Percentiles rank a stretch among this genome's conserved stretches.
phyloP scores from a whole-genome alignment of 2,888 invertebrate species.

The Heliconius ismenius region DNA sequence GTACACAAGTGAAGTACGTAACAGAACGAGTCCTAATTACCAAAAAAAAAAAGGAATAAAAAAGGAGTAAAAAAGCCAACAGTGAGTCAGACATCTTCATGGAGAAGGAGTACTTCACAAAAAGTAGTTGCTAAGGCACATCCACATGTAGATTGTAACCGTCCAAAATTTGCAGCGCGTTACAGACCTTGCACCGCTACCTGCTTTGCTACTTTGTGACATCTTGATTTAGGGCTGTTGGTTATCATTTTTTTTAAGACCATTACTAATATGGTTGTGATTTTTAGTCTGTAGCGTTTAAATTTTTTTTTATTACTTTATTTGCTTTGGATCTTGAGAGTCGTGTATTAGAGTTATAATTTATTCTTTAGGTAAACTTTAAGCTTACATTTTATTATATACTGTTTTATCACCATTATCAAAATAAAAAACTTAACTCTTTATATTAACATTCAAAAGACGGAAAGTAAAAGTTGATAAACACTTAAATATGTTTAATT shows the following conservation, averaged over 20 bases:
- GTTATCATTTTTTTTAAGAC: constrained; percentile 32
- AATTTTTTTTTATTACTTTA: too few species aligned
- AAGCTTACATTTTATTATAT: not conserved
- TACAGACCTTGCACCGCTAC: constrained; percentile 70
- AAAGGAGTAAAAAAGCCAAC: constrained; percentile 37
- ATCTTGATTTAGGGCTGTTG: constrained; percentile 75
- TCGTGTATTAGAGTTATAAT: not conserved
- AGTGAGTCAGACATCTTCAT: constrained; percentile 63
- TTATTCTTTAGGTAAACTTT: not conserved
- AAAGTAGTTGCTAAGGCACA: constrained; percentile 57
- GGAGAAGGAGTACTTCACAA: constrained; percentile 54
- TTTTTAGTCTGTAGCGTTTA: not conserved
- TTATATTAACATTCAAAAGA: not conserved
- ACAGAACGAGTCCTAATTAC: constrained; percentile 38
- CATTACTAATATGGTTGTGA: not conserved
- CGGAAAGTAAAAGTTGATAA: not conserved
- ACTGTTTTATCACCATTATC: not conserved
- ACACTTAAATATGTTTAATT: not conserved
- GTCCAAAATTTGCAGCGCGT: constrained; percentile 69
- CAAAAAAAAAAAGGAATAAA: constrained; percentile 22
- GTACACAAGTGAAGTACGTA: constrained; percentile 22
- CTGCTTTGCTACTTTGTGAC: constrained; percentile 75
- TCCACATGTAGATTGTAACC: constrained; percentile 55
- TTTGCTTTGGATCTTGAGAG: too few species aligned
- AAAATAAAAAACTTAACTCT: not conserved